A percentile compares a stretch with the other conserved stretches of the same genome.
phyloP scores from a whole-genome alignment of 2,113 vertebrate species.

The Grammomys dolichurus region DNA sequence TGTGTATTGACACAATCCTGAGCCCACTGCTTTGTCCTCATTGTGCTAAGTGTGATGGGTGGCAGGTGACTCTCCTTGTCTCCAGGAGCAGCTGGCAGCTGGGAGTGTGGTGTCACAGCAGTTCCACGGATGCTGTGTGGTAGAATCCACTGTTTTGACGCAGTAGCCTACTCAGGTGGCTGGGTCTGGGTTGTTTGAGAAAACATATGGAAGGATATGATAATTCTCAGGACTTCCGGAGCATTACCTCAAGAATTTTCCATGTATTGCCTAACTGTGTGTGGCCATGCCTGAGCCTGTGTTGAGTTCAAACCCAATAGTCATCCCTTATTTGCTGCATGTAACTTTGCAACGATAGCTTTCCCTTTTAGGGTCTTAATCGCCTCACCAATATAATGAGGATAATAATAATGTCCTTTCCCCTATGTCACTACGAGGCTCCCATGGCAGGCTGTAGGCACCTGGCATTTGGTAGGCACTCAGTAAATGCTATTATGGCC shows the following conservation, averaged over 20 bases:
- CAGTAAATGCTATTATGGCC: neutral
- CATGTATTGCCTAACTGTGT: neutral
- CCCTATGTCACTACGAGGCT: neutral
- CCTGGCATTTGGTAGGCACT: neutral
- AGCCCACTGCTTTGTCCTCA: conserved; percentile 55
- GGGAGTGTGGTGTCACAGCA: neutral
- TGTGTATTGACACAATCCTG: neutral
- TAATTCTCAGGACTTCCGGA: neutral
- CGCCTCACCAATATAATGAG: neutral
- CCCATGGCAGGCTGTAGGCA: neutral
- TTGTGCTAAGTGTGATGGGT: neutral
- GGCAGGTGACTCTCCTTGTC: neutral
- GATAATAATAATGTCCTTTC: no score
- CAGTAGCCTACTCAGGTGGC: neutral
- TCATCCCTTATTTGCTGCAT: neutral
- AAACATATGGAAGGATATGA: neutral
- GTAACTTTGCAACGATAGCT: neutral
- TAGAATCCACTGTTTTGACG: neutral
- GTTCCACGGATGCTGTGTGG: neutral
- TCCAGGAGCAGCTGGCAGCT: neutral
- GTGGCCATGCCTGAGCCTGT: neutral
- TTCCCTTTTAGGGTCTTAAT: neutral
- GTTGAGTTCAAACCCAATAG: neutral
- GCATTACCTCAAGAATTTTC: neutral
- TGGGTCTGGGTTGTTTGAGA: neutral